These are phyloP conservation scores for Crotalus helleri DNA, from an alignment of 2,113 vertebrate genomes.

Conservation along the genomic window DNA sequence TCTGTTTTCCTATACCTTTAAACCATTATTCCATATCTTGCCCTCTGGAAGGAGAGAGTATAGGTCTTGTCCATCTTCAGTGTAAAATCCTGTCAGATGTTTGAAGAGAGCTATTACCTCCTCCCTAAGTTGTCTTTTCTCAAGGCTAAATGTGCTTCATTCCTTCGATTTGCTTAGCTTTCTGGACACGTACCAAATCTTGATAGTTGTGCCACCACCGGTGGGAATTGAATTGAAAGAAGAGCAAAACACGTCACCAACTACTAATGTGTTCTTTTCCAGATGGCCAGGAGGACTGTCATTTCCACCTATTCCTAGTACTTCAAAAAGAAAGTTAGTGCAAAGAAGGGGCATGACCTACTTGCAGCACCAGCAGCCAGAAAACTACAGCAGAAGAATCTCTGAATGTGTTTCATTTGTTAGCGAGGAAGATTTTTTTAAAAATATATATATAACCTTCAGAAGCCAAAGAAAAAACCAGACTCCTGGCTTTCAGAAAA, in stretches of 20 bases:
- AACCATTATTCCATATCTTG: neutral
- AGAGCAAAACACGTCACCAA: neutral
- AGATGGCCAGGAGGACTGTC: neutral
- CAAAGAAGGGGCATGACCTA: neutral
- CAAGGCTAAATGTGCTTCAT: neutral
- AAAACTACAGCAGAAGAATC: neutral
- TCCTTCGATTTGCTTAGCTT: fast-evolving
- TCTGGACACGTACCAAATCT: neutral
- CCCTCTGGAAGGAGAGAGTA: neutral
- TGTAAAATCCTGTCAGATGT: neutral
- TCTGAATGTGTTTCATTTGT: neutral
- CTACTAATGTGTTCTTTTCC: neutral
- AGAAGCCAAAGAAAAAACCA: neutral
- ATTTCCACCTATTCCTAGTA: fast-evolving
- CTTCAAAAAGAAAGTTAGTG: neutral
- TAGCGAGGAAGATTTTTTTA: neutral
- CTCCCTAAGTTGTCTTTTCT: neutral
- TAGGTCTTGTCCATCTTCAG: neutral
- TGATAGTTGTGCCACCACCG: neutral
- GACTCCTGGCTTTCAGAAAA: neutral
- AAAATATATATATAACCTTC: neutral
- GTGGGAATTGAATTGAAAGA: neutral
- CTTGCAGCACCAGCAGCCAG: neutral
- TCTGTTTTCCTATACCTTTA: neutral
- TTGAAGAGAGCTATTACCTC: neutral